These are phyloP conservation scores for Charadrius vociferus DNA, from an alignment of 2,113 vertebrate species.

Conservation along the genomic window DNA sequence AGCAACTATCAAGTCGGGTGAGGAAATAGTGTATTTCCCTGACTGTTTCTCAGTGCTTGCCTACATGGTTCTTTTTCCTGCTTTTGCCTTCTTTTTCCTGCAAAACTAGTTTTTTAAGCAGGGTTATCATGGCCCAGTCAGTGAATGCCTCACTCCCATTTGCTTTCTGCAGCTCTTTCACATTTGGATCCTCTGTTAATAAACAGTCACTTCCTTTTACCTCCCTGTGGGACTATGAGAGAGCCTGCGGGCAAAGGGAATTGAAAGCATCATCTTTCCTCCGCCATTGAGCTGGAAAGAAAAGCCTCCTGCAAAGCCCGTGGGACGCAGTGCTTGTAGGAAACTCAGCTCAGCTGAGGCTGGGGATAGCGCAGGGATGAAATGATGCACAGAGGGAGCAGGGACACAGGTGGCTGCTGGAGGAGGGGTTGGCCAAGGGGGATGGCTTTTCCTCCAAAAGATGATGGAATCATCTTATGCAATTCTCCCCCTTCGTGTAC, in stretches of 20 bases:
- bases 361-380: background rate
- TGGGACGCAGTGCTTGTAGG: background rate
- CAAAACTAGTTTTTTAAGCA: background rate
- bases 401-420: background rate
- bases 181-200: conserved; percentile 36
- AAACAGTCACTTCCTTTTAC: conserved; percentile 33
- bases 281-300: background rate
- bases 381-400: background rate
- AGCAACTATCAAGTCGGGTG: background rate
- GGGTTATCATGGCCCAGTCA: background rate
- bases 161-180: background rate
- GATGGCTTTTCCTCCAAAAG: background rate
- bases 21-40: background rate
- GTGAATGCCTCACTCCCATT: background rate
- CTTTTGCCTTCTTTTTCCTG: background rate
- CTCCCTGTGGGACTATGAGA: conserved; percentile 12
- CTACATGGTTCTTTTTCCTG: background rate
- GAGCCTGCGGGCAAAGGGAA: background rate
- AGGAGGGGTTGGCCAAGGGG: background rate
- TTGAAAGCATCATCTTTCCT: conserved; percentile 6
- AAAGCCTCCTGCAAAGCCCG: background rate
- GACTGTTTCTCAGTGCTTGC: background rate
- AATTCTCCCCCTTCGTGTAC: rapidly evolving
- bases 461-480: background rate
- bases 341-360: background rate